Evolutionary conservation across 2,113 vertebrate species (phyloP).

Genomic region (Nycticebus coucang): DNA sequence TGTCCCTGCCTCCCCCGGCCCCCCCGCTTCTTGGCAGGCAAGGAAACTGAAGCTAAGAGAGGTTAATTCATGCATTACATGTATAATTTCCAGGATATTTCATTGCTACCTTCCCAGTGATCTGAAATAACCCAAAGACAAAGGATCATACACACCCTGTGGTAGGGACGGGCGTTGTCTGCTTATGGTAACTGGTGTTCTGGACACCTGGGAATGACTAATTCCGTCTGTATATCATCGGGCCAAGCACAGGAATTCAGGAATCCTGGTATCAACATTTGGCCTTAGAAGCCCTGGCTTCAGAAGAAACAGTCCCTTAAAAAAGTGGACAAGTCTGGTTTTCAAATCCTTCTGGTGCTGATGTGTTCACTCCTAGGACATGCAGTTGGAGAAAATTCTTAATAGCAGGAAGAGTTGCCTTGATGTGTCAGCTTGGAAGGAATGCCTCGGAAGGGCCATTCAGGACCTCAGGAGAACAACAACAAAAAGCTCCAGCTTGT

Average conservation of each 20-base stretch:
- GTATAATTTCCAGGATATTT: constrained; percentile 44
- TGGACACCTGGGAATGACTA: constrained; percentile 34
- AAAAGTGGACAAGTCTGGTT: background rate
- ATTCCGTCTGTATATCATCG: background rate
- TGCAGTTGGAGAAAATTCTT: background rate
- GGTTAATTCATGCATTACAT: background rate
- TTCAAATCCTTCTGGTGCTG: constrained; percentile 30
- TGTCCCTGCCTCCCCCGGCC: background rate
- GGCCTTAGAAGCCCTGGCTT: background rate
- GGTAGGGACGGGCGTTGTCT: background rate
- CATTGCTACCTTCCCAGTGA: background rate
- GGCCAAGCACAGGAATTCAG: background rate
- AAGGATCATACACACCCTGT: constrained; percentile 27
- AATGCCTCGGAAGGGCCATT: constrained; percentile 32
- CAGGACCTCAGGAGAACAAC: background rate
- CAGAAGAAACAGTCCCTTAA: background rate
- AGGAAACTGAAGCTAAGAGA: constrained; percentile 18
- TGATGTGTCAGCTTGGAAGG: constrained; percentile 70
- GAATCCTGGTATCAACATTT: background rate
- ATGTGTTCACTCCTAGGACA: constrained; percentile 11
- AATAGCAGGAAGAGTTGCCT: background rate
- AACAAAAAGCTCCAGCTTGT: background rate
- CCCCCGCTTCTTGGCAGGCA: constrained; percentile 4
- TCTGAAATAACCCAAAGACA: constrained; percentile 66
- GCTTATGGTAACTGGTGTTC: background rate